Evolutionary conservation across 1,140 invertebrate species (phyloP).

Genomic region (Apis dorsata): DNA sequence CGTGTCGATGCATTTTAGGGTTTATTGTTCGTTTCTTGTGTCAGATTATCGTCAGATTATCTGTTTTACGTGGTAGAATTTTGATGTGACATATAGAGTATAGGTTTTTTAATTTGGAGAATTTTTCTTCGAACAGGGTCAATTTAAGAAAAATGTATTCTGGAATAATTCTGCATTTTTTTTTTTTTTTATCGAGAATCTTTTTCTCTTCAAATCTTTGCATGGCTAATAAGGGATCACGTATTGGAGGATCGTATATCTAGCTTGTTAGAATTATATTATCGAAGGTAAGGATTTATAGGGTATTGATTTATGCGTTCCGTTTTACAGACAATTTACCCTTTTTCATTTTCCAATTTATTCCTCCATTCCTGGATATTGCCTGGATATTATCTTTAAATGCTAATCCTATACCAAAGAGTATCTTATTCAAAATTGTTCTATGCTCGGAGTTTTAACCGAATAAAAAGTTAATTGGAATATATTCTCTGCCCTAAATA

Average conservation of each 20-base stretch:
- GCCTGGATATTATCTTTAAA: neutral
- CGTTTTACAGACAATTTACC: too few relatives aligned
- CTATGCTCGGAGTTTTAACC: too few relatives aligned
- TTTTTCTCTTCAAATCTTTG: neutral
- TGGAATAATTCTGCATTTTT: neutral
- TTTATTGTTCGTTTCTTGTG: neutral
- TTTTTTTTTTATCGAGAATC: neutral
- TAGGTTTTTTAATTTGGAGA: too few relatives aligned
- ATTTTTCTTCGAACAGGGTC: too few relatives aligned
- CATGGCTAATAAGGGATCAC: neutral
- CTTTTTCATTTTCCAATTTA: neutral
- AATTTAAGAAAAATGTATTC: too few relatives aligned
- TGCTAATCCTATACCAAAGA: too few relatives aligned
- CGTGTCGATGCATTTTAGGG: neutral
- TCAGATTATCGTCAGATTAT: neutral
- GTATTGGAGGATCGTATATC: neutral
- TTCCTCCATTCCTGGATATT: neutral
- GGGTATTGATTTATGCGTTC: neutral
- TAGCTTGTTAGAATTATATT: neutral
- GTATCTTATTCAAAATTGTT: too few relatives aligned
- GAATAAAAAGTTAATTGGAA: too few relatives aligned
- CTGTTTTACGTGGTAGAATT: too few relatives aligned
- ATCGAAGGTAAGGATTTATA: neutral
- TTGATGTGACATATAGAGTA: too few relatives aligned
- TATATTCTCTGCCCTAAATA: too few relatives aligned